Base-by-base conservation (phyloP, 1,140 invertebrate genomes). In the Drosophila mauritiana region DNA sequence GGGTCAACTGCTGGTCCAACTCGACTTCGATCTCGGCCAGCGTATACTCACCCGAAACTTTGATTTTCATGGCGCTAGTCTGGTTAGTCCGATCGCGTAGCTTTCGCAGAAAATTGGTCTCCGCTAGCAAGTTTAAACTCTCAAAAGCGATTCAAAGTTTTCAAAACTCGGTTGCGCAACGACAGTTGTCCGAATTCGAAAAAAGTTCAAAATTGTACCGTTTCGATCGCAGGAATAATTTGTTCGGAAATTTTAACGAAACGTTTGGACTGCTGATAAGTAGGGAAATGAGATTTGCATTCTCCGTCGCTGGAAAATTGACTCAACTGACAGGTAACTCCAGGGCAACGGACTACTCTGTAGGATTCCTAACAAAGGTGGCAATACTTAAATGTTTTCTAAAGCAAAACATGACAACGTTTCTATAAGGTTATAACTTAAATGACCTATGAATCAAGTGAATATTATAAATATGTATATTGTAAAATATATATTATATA, bases 11-110 rank as follows among this genome's bases (percentile, higher is more conserved):
- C 8, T 40, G 22, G 39, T 72, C 62, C 11, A 39, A 17, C 15
- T 79, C 83, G 11, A 86, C 72, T 27, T 79, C 75, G 5, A 86
- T 75, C 42, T 86, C 82, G 8, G 78, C 83, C 46, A 86, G 40
- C 0, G 84, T 61, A 39, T 70, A 78, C 36, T 76, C 79, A 7
- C 62, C 83, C 4, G 15, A 3, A 4, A 17, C 4, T 0, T 27
- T 12, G 0, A 52, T 12, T 11, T 51, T 51, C 48, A 51, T 51
- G 27, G n/a, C n/a, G n/a, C n/a, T 51, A 11, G 15, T 11, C 17
- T 4, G 1, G n/a, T 31, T 5, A 1, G 3, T 31, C 27, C 27
- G 27, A 27, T 27, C 27, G 27, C 27, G 27, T 6, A 7, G 5
- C 27, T 31, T 7, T 31, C 7, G 5, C 27, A 31, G 27, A 31